These are phyloP conservation scores for Euplagia quadripunctaria DNA, from an alignment of 2,888 invertebrate genomes.

Conservation along the genomic window DNA sequence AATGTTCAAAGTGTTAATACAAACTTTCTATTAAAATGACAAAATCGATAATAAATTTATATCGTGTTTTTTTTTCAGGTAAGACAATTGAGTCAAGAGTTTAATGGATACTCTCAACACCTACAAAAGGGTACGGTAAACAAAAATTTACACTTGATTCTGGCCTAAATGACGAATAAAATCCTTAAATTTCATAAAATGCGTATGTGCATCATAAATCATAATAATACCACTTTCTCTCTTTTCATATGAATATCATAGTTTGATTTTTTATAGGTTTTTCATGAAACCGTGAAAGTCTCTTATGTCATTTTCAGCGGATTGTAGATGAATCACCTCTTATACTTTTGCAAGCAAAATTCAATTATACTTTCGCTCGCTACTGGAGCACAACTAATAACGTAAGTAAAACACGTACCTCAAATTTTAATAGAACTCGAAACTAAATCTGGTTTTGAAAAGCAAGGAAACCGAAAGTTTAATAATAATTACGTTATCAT, in stretches of 20 bases:
- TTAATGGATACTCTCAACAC: not conserved
- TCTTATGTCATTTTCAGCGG: no score
- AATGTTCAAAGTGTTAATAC: no score
- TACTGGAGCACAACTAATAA: not conserved
- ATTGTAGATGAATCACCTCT: no score
- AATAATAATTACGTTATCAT: conserved; percentile 55
- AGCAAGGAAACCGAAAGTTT: conserved; percentile 43
- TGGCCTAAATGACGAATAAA: not conserved
- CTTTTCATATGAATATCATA: no score
- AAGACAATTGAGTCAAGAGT: conserved; percentile 36
- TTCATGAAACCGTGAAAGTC: no score
- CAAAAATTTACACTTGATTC: not conserved
- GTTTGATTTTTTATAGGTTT: no score
- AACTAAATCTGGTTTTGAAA: not conserved
- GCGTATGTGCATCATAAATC: no score
- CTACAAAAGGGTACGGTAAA: not conserved
- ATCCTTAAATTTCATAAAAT: no score
- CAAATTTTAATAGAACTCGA: no score
- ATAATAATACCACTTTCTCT: no score
- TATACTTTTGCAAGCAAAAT: not conserved
- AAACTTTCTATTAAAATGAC: no score
- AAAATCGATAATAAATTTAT: no score
- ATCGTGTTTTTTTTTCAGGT: conserved; percentile 56
- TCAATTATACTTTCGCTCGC: not conserved
- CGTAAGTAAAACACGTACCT: not conserved